phyloP scores from a whole-genome alignment of 2,888 invertebrate species.

The Germaria angustata region DNA sequence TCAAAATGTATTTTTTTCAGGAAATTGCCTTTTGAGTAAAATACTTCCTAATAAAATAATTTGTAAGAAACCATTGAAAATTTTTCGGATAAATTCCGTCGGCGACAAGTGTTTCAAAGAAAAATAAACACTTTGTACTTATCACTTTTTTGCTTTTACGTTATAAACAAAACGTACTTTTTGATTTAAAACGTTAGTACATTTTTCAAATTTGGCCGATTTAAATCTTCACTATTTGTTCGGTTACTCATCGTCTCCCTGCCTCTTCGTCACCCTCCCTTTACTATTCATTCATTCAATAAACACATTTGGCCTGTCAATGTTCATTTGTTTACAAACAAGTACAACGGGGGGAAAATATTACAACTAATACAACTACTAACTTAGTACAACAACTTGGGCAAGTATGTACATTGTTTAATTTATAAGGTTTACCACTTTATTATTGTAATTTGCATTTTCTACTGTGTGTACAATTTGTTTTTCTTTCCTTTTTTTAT shows the following conservation, averaged over 20 bases:
- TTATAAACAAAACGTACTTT: too few species aligned
- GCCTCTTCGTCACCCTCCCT: neutral
- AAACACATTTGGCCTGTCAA: slow-evolving; percentile 44
- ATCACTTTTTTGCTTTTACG: too few species aligned
- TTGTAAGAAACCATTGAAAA: too few species aligned
- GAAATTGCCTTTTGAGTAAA: too few species aligned
- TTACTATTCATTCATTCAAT: slow-evolving; percentile 24
- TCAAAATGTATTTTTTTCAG: too few species aligned
- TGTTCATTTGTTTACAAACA: slow-evolving; percentile 50
- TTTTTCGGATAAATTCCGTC: too few species aligned
- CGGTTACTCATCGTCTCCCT: neutral
- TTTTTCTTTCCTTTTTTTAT: slow-evolving; percentile 37
- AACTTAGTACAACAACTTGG: neutral
- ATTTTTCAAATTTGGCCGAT: neutral
- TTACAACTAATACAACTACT: neutral
- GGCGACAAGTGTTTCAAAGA: too few species aligned
- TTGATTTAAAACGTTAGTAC: too few species aligned
- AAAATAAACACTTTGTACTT: too few species aligned
- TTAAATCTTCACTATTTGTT: neutral
- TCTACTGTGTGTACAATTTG: slow-evolving; percentile 22
- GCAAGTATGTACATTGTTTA: slow-evolving; percentile 36
- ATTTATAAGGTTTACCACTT: slow-evolving; percentile 65
- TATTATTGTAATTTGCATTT: slow-evolving; percentile 64
- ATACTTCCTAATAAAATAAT: too few species aligned
- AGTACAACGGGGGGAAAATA: neutral